Evolutionary conservation across 1,140 invertebrate species (phyloP).

Genomic region (Drosophila quadrilineata): DNA sequence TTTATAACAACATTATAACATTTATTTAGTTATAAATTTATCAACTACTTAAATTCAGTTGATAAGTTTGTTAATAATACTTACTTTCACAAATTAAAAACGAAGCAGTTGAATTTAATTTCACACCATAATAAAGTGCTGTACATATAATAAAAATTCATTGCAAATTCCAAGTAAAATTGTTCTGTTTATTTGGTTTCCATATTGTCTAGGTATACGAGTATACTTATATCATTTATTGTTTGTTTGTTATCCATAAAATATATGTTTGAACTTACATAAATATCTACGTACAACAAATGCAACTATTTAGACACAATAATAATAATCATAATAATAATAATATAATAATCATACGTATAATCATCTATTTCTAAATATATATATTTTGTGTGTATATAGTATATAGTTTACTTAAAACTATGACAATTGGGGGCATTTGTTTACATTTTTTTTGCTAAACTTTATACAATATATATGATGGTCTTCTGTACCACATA

Average conservation of each 20-base stretch:
- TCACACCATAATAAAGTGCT: not conserved
- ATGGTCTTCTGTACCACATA: slow-evolving; percentile 46
- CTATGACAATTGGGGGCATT: slow-evolving; percentile 61
- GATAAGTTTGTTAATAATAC: no score
- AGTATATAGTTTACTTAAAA: slow-evolving; percentile 43
- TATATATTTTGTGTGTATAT: slow-evolving; percentile 25
- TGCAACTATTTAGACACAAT: slow-evolving; percentile 56
- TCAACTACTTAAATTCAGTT: no score
- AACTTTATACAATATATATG: slow-evolving; percentile 74
- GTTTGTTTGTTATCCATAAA: slow-evolving; percentile 47
- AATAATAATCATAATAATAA: slow-evolving; percentile 34
- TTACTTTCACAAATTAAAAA: no score
- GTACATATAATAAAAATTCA: not conserved
- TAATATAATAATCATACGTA: slow-evolving; percentile 15
- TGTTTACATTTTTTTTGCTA: slow-evolving; percentile 50
- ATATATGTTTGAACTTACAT: slow-evolving; percentile 69
- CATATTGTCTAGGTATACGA: slow-evolving; percentile 56
- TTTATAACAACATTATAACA: no score
- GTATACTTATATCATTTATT: slow-evolving; percentile 40
- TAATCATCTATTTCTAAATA: slow-evolving; percentile 29
- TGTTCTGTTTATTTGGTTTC: slow-evolving; percentile 55
- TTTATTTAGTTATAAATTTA: no score
- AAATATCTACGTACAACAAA: slow-evolving; percentile 65
- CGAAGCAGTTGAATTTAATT: no score
- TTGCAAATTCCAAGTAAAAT: slow-evolving; percentile 30